Evolutionary conservation across 23 tunicate species (phyloP), one percentile per base, ranked within the genome.

Genomic region (Clavelina lepadiformis): DNA sequence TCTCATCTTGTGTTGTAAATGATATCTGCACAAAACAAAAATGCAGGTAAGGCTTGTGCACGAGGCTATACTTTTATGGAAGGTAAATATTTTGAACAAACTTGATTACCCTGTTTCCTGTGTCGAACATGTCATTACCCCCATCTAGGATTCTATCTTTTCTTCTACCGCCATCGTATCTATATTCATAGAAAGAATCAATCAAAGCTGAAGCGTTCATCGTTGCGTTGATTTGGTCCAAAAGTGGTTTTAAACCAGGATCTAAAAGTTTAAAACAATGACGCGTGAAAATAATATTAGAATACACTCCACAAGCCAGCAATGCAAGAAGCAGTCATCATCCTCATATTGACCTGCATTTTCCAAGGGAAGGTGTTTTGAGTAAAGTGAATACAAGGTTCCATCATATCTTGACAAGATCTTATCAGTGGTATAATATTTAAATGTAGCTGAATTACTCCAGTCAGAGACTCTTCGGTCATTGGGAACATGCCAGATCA

Each of bases 81-180:
- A n/a, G n/a, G n/a, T n/a, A 41, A 11, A 41, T 8, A 41, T 41
- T 15, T 11, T 11, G 49, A 8, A 41, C 11, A 41, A 8, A 8
- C 49, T 15, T 6, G 20, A 6, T 46, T 2, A 71, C 76, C 33
- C 13, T 46, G 33, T 74, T 74, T 51, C 80, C 80, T 8, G 63
- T 63, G 35, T 74, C 80, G 71, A 62, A 74, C 80, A 74, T 74
- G 45, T 74, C 80, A 2, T 46, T 35, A 35, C 80, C 80, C 6
- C 80, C 80, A 24, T 74, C 80, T 3, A 51, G 32, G 13, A 74
- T 74, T 5, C 56, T 46, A 5, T 36, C 63, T 30, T 70, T 28
- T 13, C 25, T 20, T 25, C 62, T 49, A 15, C 62, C 53, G 23
- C 64, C 71, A 37, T 74, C 80, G 35, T 74, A 74, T 22, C 71